These are phyloP conservation scores for Nemotelus nigrinus DNA, from an alignment of 2,888 invertebrate species.

Conservation along the genomic window DNA sequence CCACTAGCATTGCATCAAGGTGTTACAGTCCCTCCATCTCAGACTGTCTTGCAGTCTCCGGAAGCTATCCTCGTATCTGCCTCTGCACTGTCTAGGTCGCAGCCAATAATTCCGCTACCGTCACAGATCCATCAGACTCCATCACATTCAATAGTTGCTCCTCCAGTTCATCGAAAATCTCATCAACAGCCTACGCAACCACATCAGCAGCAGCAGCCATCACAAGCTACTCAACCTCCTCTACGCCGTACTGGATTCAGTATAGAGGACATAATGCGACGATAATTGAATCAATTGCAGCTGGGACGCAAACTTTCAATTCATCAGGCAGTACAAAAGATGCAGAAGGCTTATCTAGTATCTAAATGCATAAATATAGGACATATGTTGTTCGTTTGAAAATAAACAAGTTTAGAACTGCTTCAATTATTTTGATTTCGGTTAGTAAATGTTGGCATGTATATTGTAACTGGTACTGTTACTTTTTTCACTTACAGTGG, in stretches of 20 bases:
- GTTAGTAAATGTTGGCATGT: too few relatives aligned
- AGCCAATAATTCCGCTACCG: slow-evolving; percentile 20
- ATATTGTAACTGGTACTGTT: too few relatives aligned
- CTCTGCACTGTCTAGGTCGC: slow-evolving; percentile 19
- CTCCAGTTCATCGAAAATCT: background rate
- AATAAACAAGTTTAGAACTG: too few relatives aligned
- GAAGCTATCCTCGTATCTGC: slow-evolving; percentile 17
- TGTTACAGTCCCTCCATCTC: slow-evolving; percentile 1
- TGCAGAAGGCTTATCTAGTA: slow-evolving; percentile 10
- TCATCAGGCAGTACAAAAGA: slow-evolving; percentile 38
- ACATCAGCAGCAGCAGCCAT: slow-evolving; percentile 57
- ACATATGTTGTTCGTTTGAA: too few relatives aligned
- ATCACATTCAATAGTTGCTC: background rate
- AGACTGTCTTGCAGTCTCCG: slow-evolving; percentile 45
- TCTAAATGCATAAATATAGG: background rate
- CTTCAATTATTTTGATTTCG: too few relatives aligned
- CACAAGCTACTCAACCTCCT: slow-evolving; percentile 64
- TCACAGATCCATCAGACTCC: slow-evolving; percentile 21
- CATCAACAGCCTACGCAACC: slow-evolving; percentile 22
- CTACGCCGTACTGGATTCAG: slow-evolving; percentile 86
- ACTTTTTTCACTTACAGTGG: too few relatives aligned
- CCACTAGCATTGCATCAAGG: slow-evolving; percentile 50
- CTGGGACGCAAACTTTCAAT: slow-evolving; percentile 28
- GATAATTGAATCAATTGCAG: slow-evolving; percentile 66
- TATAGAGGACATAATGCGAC: slow-evolving; percentile 91